Conservation (phyloP, 2,113 vertebrate genomes). For the Phainopepla nitens region DNA sequence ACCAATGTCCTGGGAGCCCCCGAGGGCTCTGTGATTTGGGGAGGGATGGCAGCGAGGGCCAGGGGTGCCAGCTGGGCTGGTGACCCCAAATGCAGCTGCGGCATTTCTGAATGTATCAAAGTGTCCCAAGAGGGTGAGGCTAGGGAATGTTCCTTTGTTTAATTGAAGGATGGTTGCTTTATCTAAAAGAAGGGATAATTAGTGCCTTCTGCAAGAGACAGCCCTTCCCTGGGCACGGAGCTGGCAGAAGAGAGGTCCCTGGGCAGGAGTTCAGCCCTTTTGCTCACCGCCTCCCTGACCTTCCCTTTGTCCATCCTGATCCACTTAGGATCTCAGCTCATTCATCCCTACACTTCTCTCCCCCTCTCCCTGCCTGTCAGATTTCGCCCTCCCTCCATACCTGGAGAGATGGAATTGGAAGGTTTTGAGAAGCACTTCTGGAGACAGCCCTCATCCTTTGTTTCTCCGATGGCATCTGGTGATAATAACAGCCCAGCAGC, state of each 20-base stretch:
- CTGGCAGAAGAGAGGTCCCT: neutral
- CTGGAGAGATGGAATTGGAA: conserved; percentile 20
- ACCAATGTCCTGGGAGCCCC: neutral
- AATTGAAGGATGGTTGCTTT: neutral
- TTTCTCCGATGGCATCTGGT: conserved; percentile 56
- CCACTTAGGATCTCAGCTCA: neutral
- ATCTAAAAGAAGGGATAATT: neutral
- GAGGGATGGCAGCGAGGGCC: rapidly evolving
- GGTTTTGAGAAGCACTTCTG: conserved; percentile 16
- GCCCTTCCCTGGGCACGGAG: neutral
- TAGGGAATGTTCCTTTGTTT: rapidly evolving
- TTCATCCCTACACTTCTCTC: neutral
- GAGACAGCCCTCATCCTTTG: conserved; percentile 37
- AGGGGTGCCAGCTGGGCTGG: neutral
- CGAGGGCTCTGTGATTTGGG: neutral
- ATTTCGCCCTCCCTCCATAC: neutral
- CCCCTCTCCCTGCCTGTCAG: neutral
- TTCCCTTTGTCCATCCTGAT: neutral
- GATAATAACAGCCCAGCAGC: conserved; percentile 42
- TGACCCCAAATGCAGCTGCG: neutral
- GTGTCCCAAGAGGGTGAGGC: neutral
- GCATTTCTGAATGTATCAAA: rapidly evolving
- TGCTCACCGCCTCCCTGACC: neutral
- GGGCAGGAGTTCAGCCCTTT: neutral
- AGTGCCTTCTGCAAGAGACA: neutral